Conservation (phyloP, 2,888 invertebrate species). For the Catocala fraxini region DNA sequence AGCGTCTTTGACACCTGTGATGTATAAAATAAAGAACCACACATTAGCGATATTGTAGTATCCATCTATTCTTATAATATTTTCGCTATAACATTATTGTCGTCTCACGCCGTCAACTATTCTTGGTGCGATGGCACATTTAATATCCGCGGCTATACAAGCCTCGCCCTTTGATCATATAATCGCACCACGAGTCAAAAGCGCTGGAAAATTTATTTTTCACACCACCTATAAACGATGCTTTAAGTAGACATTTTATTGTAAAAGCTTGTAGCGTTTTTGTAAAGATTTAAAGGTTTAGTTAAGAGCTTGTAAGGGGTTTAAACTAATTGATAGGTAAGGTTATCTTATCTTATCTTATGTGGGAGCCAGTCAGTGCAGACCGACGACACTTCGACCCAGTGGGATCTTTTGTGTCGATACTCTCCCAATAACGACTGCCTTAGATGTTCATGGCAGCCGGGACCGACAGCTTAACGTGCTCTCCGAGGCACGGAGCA, state of each 20-base stretch:
- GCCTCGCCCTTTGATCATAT: constrained; percentile 46
- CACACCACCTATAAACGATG: constrained; percentile 34
- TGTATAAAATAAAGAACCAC: too few species aligned
- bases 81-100: constrained; percentile 17
- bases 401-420: too few species aligned
- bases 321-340: too few species aligned
- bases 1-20: too few species aligned
- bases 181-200: constrained; percentile 45
- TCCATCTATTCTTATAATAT: background rate
- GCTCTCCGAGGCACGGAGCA: too few species aligned
- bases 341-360: too few species aligned
- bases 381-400: too few species aligned
- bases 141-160: constrained; percentile 46
- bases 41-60: background rate
- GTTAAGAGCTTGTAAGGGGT: background rate
- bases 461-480: too few species aligned
- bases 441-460: too few species aligned
- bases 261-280: constrained; percentile 30
- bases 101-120: constrained; percentile 15
- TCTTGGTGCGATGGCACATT: constrained; percentile 27
- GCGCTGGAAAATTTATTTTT: constrained; percentile 49
- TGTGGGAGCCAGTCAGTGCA: too few species aligned
- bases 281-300: background rate
- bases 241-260: constrained; percentile 27
- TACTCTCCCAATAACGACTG: too few species aligned